Evolutionary conservation across 2,888 invertebrate genomes (phyloP).

Genomic region (Agriotes lineatus): DNA sequence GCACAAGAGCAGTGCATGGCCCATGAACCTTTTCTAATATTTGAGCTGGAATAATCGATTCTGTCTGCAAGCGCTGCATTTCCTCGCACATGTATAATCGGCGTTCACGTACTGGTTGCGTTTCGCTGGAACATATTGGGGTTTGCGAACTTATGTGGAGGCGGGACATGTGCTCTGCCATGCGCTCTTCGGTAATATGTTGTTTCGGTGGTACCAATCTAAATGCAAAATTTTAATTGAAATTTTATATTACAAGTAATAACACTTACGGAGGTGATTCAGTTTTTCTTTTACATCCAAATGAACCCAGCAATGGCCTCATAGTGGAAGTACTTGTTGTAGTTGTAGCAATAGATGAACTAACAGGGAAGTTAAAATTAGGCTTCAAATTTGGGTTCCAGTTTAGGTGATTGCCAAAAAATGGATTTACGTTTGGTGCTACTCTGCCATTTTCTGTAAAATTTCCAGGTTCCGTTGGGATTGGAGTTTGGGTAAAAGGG

Average conservation of each 20-base stretch:
- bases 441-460: background rate
- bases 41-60: constrained; percentile 76
- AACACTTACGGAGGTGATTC: constrained; percentile 62
- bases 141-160: constrained; percentile 75
- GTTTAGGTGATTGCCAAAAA: background rate
- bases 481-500: constrained; percentile 10
- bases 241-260: constrained; percentile 8
- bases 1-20: constrained; percentile 83
- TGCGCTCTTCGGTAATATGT: constrained; percentile 86
- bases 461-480: background rate
- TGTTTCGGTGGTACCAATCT: constrained; percentile 72
- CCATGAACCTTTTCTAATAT: constrained; percentile 75
- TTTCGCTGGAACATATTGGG: constrained; percentile 53
- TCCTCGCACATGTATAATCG: constrained; percentile 77
- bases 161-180: constrained; percentile 83
- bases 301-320: constrained; percentile 6
- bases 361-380: background rate
- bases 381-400: background rate
- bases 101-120: constrained; percentile 59
- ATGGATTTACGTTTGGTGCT: background rate
- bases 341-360: background rate
- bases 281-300: constrained; percentile 59
- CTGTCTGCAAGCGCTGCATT: constrained; percentile 74
- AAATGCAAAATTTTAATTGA: constrained; percentile 28
- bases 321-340: background rate